These are phyloP conservation scores for Chaetura pelagica DNA, from an alignment of 2,113 vertebrate genomes.

Conservation along the genomic window DNA sequence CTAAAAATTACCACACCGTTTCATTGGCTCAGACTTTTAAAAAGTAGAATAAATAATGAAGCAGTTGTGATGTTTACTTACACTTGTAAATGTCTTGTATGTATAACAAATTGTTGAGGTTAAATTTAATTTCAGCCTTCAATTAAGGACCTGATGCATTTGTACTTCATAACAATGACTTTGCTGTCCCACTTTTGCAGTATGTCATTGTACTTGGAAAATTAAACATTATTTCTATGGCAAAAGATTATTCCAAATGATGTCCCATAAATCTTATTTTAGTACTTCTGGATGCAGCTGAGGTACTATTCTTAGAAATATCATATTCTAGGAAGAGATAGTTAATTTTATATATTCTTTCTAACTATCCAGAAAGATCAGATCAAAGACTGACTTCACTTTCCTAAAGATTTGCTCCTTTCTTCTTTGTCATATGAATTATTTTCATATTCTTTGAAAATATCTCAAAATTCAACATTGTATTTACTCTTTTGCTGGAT, in stretches of 20 bases:
- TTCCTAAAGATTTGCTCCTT: not conserved
- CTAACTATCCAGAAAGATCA: not conserved
- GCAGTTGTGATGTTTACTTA: not conserved
- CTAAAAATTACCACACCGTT: not conserved
- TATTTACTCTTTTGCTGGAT: not conserved
- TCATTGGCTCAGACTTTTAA: not conserved
- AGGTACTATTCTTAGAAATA: conserved; percentile 13
- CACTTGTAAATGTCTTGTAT: not conserved
- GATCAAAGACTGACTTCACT: not conserved
- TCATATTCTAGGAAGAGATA: not conserved
- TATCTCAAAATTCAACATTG: not conserved
- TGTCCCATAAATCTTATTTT: not conserved
- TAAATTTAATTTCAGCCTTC: not conserved
- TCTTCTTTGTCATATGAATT: not conserved
- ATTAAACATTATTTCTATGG: not conserved
- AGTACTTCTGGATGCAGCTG: not conserved
- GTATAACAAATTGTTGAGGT: not conserved
- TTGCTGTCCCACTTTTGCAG: not conserved
- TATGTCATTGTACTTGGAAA: not conserved
- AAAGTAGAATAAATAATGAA: conserved; percentile 12
- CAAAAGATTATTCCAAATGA: not conserved
- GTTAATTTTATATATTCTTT: not conserved
- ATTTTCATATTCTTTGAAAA: not conserved
- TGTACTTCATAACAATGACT: not conserved
- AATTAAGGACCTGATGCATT: not conserved